These are phyloP conservation scores for Thalassoma bifasciatum DNA, from an alignment of 2,113 vertebrate species.

Conservation along the genomic window DNA sequence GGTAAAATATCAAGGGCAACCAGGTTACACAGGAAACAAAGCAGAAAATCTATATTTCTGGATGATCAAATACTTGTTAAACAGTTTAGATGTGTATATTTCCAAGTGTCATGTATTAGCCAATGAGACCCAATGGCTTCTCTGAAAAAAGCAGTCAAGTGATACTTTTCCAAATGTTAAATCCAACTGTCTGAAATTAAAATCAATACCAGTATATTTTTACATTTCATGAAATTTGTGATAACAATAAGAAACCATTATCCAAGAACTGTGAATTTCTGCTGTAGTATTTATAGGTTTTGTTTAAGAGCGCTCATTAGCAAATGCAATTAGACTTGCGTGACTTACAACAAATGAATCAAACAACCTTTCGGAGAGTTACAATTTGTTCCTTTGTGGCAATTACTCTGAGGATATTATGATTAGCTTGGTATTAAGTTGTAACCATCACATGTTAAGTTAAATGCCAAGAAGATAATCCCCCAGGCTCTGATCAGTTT, in stretches of 20 bases:
- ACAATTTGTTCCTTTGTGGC: background rate
- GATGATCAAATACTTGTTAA: background rate
- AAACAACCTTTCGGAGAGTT: background rate
- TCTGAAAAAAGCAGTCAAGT: too few species aligned
- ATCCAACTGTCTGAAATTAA: too few species aligned
- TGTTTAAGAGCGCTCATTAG: background rate
- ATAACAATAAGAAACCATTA: background rate
- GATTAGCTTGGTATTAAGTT: background rate
- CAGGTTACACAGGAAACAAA: background rate
- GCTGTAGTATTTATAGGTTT: background rate
- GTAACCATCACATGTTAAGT: constrained; percentile 16
- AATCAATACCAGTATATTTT: too few species aligned
- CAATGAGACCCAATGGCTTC: background rate
- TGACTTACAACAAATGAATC: background rate
- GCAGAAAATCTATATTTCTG: background rate
- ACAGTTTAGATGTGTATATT: background rate
- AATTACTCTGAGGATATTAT: constrained; percentile 7
- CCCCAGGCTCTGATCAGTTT: constrained; percentile 6
- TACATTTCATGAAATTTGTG: too few species aligned
- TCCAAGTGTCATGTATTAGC: background rate
- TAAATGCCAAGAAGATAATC: constrained; percentile 29
- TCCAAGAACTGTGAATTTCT: background rate
- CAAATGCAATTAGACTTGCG: background rate
- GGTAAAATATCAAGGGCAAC: background rate
- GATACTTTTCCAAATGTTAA: too few species aligned